Percentiles rank a stretch among this genome's conserved stretches.
Evolutionary conservation across 2,113 vertebrate species (phyloP).

Genomic region (Xiphophorus hellerii): DNA sequence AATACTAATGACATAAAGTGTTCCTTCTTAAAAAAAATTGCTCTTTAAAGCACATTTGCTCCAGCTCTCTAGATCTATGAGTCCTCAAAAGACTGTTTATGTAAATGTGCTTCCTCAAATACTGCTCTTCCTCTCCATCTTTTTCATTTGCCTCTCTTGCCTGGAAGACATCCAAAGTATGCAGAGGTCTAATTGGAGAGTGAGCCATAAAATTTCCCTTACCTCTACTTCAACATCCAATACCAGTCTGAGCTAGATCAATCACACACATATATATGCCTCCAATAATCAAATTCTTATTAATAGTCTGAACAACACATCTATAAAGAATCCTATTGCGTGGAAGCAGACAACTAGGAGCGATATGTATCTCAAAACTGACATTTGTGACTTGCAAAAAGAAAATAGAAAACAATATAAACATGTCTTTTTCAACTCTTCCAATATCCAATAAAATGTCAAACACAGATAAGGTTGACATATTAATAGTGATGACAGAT

Average conservation of each 20-base stretch:
- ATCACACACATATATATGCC: slow-evolving; percentile 63
- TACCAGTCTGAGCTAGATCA: slow-evolving; percentile 62
- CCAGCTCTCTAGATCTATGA: slow-evolving; percentile 21
- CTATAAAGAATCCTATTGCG: slow-evolving; percentile 5
- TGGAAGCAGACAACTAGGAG: slow-evolving; percentile 1
- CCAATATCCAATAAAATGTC: slow-evolving; percentile 12
- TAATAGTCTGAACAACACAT: slow-evolving; percentile 18
- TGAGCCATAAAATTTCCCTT: slow-evolving; percentile 65
- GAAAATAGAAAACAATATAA: slow-evolving; percentile 35
- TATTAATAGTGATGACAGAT: slow-evolving; percentile 53
- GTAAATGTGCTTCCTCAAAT: slow-evolving; percentile 56
- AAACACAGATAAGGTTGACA: slow-evolving; percentile 50
- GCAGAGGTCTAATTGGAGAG: slow-evolving; percentile 62
- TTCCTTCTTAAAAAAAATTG: slow-evolving; percentile 38
- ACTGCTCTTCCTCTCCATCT: slow-evolving; percentile 43
- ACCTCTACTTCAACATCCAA: slow-evolving; percentile 58
- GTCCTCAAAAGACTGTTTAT: slow-evolving; percentile 48
- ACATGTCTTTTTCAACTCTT: not conserved
- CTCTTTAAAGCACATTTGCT: slow-evolving; percentile 33
- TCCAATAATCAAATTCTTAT: slow-evolving; percentile 36
- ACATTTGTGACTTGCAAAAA: not conserved
- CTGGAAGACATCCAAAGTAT: slow-evolving; percentile 71
- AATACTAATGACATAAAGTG: not conserved
- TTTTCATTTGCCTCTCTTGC: slow-evolving; percentile 59
- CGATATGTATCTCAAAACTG: slow-evolving; percentile 6